These are phyloP conservation scores for Meloe dianella DNA, from an alignment of 2,888 invertebrate species.

Conservation along the genomic window DNA sequence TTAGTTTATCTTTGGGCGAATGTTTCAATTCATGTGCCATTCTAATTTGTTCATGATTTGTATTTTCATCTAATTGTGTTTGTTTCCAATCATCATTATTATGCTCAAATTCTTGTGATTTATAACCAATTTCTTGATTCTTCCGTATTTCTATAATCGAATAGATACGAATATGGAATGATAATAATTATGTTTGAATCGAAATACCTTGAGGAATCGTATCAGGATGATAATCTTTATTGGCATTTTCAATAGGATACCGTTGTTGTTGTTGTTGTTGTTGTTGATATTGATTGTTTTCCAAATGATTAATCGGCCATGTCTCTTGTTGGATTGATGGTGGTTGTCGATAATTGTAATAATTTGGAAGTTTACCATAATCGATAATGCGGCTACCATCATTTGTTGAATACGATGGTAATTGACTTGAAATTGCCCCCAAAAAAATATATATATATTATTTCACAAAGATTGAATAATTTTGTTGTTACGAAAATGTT, in stretches of 20 bases:
- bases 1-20: constrained; percentile 47
- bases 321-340: constrained; percentile 37
- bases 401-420: neutral
- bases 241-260: neutral
- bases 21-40: constrained; percentile 57
- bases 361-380: constrained; percentile 17
- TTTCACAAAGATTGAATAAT: too few relatives aligned
- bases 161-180: neutral
- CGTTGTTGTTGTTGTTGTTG: constrained; percentile 6
- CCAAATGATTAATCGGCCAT: constrained; percentile 38
- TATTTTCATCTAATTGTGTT: constrained; percentile 33
- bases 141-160: constrained; percentile 11
- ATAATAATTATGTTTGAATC: neutral
- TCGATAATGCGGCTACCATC: neutral
- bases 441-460: too few relatives aligned
- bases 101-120: constrained; percentile 16
- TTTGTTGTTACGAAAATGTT: constrained; percentile 15
- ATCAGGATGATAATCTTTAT: constrained; percentile 24
- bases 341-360: constrained; percentile 27
- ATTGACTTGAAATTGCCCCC: neutral
- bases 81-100: constrained; percentile 12
- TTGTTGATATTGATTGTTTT: constrained; percentile 21
- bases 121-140: neutral
- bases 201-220: constrained; percentile 8
- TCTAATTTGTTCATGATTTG: constrained; percentile 54